Percentiles rank a stretch among this genome's conserved stretches.
Conservation (phyloP, 1,140 invertebrate species). For the Diachasmimorpha longicaudata region DNA sequence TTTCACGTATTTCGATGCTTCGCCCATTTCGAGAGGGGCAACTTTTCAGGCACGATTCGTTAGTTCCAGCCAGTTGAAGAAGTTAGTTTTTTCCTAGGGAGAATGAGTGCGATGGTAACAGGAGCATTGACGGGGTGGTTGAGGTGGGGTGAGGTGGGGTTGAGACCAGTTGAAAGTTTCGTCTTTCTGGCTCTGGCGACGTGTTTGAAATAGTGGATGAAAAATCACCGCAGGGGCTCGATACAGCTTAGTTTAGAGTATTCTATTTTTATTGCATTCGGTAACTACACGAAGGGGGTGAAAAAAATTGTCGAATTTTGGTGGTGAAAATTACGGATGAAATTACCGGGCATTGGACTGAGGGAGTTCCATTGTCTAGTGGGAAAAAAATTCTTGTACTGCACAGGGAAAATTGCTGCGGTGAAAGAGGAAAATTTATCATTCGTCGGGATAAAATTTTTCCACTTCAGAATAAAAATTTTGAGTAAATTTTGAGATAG, state of each 20-base stretch:
- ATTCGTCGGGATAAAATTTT: too few relatives aligned
- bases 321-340: too few relatives aligned
- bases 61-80: constrained; percentile 26
- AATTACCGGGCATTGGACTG: too few relatives aligned
- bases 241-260: constrained; percentile 6
- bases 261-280: constrained; percentile 11
- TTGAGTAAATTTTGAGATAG: too few relatives aligned
- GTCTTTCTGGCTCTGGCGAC: constrained; percentile 35
- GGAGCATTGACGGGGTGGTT: background rate
- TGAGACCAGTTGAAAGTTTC: constrained; percentile 31
- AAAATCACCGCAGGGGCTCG: constrained; percentile 36
- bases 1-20: background rate
- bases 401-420: too few relatives aligned
- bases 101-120: background rate
- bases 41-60: constrained; percentile 38
- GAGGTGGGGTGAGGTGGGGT: background rate
- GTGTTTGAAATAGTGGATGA: constrained; percentile 47
- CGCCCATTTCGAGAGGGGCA: background rate
- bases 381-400: too few relatives aligned
- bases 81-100: constrained; percentile 24
- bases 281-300: background rate
- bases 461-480: too few relatives aligned
- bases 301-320: too few relatives aligned
- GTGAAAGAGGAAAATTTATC: too few relatives aligned
- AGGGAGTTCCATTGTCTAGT: too few relatives aligned